These are phyloP conservation scores for Pterois miles DNA, from an alignment of 2,797 vertebrate species.

Conservation along the genomic window DNA sequence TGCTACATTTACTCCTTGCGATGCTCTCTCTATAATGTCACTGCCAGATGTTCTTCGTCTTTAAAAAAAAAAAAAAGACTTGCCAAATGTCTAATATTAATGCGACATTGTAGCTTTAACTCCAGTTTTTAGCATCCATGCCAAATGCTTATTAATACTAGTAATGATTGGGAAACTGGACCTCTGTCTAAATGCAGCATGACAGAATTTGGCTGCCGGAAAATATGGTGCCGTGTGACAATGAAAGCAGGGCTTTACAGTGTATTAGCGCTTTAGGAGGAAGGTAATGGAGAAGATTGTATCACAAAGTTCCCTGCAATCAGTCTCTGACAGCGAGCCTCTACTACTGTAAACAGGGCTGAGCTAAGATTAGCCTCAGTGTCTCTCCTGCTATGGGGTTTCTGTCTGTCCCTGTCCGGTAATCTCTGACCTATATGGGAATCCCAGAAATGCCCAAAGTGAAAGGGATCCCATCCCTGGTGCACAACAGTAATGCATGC, in stretches of 20 bases:
- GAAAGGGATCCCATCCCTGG: slow-evolving; percentile 50
- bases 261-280: not conserved
- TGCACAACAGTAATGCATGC: slow-evolving; percentile 22
- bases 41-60: slow-evolving; percentile 15
- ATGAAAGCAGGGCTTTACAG: not conserved
- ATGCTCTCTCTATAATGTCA: not conserved
- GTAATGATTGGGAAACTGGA: slow-evolving; percentile 2
- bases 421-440: slow-evolving; percentile 61
- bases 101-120: not conserved
- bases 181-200: not conserved
- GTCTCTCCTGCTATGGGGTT: slow-evolving; percentile 23
- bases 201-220: not conserved
- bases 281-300: slow-evolving; percentile 23
- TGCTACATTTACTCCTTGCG: not conserved
- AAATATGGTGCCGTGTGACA: not conserved
- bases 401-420: slow-evolving; percentile 23
- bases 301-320: slow-evolving; percentile 6
- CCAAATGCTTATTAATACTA: not conserved
- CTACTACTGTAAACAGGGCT: slow-evolving; percentile 31
- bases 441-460: slow-evolving; percentile 49
- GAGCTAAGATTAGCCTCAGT: slow-evolving; percentile 60
- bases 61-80: not conserved
- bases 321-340: slow-evolving; percentile 9
- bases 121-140: not conserved
- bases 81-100: slow-evolving; percentile 8